Base-by-base conservation (phyloP, 1,140 invertebrate genomes). In the Drosophila seguyi region DNA sequence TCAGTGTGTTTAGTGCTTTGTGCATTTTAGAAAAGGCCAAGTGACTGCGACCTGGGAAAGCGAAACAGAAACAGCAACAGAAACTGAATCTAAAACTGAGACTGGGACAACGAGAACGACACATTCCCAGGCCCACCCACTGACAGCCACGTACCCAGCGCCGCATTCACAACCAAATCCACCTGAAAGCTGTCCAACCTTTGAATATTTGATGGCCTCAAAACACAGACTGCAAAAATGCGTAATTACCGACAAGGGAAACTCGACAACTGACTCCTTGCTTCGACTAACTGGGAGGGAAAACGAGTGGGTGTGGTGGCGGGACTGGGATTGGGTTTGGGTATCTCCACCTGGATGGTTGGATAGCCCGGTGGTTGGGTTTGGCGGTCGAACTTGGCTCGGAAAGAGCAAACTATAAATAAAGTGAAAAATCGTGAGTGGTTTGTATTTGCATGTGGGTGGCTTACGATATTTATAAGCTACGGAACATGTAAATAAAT, bases 181-280 rank as follows among this genome's bases (percentile, higher is more conserved):
- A 55, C 52, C 52, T 55, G 50, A 53, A 59, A 42, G 38, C 61
- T 42, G 56, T 39, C 20, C 44, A 27, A 29, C 39, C 57, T 20
- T 36, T 77, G 38, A 77, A 77, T 77, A 77, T 77, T 77, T 77
- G 36, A 77, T 77, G 74, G 29, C 41, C 22, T 41, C 38, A 67
- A 55, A 77, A 42, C 74, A 77, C 62, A 68, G 63, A 77, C 55
- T 77, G 74, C 62, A 76, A 77, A 75, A 77, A 60, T 77, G 74
- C 63, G 62, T 77, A 77, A 77, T 77, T 77, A 77, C 63, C 63
- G 55, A 55, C 73, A 38, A 77, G 74, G 74, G 74, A 77, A 77
- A 77, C 61, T 42, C 73, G 48, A 31, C 73, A 68, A 68, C 74
- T 68, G 61, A 58, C 61, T 67, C 36, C 45, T 66, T 75, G 27